A percentile compares a stretch with the other conserved stretches of the same genome.
Conservation (phyloP, 2,888 invertebrate genomes). For the Lycia hirtaria region DNA sequence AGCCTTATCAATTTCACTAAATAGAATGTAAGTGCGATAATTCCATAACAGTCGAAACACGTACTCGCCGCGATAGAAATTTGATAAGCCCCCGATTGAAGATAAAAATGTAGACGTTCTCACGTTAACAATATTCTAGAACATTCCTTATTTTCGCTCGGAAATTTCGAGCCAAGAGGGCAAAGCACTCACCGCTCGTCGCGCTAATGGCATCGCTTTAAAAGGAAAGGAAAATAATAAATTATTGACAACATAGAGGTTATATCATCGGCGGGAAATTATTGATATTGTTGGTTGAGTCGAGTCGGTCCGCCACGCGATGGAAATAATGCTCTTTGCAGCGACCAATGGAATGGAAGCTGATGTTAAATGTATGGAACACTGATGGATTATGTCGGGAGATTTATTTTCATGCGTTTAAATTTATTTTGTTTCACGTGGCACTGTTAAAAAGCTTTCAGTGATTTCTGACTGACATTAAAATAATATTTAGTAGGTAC, state of each 20-base stretch:
- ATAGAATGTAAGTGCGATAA: constrained; percentile 38
- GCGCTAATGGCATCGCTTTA: constrained; percentile 75
- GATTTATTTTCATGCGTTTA: constrained; percentile 17
- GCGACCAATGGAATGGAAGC: constrained; percentile 68
- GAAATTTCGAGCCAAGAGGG: constrained; percentile 64
- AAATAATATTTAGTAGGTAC: no score
- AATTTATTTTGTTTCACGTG: constrained; percentile 2
- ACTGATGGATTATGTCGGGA: constrained; percentile 52
- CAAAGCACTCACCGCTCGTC: constrained; percentile 59
- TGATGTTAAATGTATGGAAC: constrained; percentile 64
- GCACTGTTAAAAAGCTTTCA: neutral
- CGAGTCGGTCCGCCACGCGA: constrained; percentile 41
- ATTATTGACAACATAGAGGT: constrained; percentile 75
- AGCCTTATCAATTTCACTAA: neutral
- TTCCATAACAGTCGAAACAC: constrained; percentile 52
- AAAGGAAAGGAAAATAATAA: constrained; percentile 79
- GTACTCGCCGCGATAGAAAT: constrained; percentile 53
- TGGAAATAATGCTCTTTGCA: constrained; percentile 66
- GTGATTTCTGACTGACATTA: neutral
- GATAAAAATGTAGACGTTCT: constrained; percentile 64
- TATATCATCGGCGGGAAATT: constrained; percentile 63
- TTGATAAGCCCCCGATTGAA: constrained; percentile 60
- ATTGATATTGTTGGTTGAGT: constrained; percentile 33
- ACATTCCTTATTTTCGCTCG: constrained; percentile 58
- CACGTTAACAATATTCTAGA: constrained; percentile 60